A percentile compares a stretch with the other conserved stretches of the same genome.
phyloP scores from a whole-genome alignment of 92 coral and sea anemone genomes.

The Heteractis magnifica region DNA sequence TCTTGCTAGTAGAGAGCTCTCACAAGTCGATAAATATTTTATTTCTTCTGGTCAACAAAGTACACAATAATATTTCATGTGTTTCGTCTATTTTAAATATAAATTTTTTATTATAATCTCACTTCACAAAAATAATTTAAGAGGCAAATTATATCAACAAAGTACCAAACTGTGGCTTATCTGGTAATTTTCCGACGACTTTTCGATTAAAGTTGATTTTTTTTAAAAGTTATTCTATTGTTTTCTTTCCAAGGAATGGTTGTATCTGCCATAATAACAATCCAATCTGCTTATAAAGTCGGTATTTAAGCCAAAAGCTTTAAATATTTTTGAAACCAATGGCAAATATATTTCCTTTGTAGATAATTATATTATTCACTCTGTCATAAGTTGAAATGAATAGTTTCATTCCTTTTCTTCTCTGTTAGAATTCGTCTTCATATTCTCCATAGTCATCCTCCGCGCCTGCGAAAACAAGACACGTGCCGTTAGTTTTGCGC shows the following conservation, averaged over 20 bases:
- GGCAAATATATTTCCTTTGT: too few species aligned
- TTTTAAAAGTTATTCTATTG: too few species aligned
- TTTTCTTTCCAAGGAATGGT: too few species aligned
- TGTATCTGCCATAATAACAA: too few species aligned
- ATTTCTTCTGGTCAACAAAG: neutral
- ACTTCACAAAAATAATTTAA: too few species aligned
- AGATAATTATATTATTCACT: too few species aligned
- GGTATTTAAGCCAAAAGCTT: too few species aligned
- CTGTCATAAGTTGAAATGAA: neutral
- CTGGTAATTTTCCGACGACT: neutral
- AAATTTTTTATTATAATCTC: too few species aligned
- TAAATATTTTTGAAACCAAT: too few species aligned
- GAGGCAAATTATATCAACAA: neutral
- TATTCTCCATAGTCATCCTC: slow-evolving; percentile 83
- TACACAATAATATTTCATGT: neutral
- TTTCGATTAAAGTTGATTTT: too few species aligned
- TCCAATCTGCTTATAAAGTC: too few species aligned
- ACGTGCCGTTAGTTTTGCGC: neutral
- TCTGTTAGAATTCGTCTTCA: slow-evolving; percentile 65
- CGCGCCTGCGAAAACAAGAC: slow-evolving; percentile 43
- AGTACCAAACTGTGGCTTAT: neutral
- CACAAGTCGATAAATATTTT: neutral
- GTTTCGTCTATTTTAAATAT: neutral
- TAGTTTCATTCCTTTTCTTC: neutral
- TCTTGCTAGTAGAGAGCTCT: too few species aligned